A percentile compares a stretch with the other conserved stretches of the same genome.
Evolutionary conservation across 1,140 invertebrate species (phyloP).

Genomic region (Drosophila pachea): DNA sequence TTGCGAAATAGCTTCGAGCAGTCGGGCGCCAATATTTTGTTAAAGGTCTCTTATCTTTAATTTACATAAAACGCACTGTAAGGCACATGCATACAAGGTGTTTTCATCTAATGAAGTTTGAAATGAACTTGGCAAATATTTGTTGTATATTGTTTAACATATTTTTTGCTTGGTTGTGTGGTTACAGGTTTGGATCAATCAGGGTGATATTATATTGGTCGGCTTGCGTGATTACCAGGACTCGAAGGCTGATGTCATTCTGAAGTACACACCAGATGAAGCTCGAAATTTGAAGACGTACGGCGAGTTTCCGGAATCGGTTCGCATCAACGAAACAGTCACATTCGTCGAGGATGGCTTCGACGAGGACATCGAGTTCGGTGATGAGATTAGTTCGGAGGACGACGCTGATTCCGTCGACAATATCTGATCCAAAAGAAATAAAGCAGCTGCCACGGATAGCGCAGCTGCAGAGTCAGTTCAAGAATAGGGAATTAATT

Average conservation of each 20-base stretch:
- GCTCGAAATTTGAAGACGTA: conserved; percentile 99
- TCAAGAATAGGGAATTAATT: conserved; percentile 69
- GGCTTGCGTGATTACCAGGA: conserved; percentile 99
- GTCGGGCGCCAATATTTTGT: conserved; percentile 40
- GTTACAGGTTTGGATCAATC: conserved; percentile 96
- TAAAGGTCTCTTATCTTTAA: conserved; percentile 63
- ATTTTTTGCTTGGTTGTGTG: background rate
- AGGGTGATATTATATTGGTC: conserved; percentile 98
- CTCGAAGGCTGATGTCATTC: conserved; percentile 99
- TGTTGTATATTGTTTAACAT: background rate
- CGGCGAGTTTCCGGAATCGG: conserved; percentile 98
- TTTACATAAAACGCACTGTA: conserved; percentile 40
- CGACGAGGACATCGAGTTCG: conserved; percentile 97
- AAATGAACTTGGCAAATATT: conserved; percentile 17
- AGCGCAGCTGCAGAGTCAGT: conserved; percentile 48
- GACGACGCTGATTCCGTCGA: conserved; percentile 91
- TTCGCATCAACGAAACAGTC: conserved; percentile 95
- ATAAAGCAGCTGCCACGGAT: conserved; percentile 34
- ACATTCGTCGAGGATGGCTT: conserved; percentile 96
- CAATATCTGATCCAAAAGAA: conserved; percentile 79
- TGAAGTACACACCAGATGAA: conserved; percentile 99
- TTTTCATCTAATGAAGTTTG: background rate
- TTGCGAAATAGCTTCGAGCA: conserved; percentile 63
- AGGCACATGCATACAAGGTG: conserved; percentile 39
- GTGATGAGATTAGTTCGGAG: conserved; percentile 93